Conservation (phyloP, 1,140 invertebrate species). For the Brachionus plicatilis region DNA sequence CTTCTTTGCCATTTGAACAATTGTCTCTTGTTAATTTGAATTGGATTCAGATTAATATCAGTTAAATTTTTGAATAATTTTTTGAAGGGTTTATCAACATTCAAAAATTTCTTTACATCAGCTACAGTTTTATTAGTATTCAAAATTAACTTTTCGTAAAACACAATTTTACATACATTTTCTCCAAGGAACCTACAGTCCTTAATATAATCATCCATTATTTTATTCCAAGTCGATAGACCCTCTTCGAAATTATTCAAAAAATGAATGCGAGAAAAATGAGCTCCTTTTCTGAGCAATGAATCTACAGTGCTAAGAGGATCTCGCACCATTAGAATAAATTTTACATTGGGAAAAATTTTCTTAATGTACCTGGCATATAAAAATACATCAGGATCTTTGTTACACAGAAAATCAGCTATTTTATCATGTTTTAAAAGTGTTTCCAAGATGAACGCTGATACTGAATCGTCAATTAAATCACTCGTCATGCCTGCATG, state of each 20-base stretch:
- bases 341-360: slow-evolving; percentile 73
- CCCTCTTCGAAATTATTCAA: slow-evolving; percentile 79
- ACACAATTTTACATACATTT: slow-evolving; percentile 77
- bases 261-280: slow-evolving; percentile 93
- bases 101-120: slow-evolving; percentile 80
- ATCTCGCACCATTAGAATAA: slow-evolving; percentile 94
- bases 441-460: slow-evolving; percentile 23
- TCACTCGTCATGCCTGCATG: slow-evolving; percentile 29
- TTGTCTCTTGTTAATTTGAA: neutral
- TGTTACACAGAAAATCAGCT: slow-evolving; percentile 83
- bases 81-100: slow-evolving; percentile 60
- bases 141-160: slow-evolving; percentile 93
- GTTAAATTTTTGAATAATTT: slow-evolving; percentile 16
- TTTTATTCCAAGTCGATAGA: slow-evolving; percentile 88
- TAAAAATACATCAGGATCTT: slow-evolving; percentile 93
- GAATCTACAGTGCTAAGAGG: slow-evolving; percentile 95
- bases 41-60: neutral
- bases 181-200: slow-evolving; percentile 74
- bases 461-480: neutral
- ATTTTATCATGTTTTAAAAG: slow-evolving; percentile 72
- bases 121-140: slow-evolving; percentile 83
- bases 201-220: slow-evolving; percentile 84
- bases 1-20: slow-evolving; percentile 17
- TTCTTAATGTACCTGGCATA: slow-evolving; percentile 70
- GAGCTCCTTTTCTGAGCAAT: slow-evolving; percentile 87